Conservation (phyloP, 2,888 invertebrate species). For the Chloroclysta siterata region DNA sequence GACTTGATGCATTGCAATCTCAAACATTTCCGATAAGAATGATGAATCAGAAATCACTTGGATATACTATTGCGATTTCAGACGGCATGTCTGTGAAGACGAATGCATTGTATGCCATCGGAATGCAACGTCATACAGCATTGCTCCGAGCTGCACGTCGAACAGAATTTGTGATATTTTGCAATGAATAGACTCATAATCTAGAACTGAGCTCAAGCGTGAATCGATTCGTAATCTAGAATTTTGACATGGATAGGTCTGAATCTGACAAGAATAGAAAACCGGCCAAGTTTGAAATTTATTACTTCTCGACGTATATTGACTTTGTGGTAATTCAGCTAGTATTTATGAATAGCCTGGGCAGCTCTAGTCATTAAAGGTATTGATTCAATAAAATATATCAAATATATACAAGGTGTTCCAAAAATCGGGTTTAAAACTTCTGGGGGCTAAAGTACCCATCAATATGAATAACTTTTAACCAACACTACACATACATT, state of each 20-base stretch:
- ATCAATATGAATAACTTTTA: too few species aligned
- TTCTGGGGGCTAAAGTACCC: too few species aligned
- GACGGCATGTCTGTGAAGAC: conserved; percentile 18
- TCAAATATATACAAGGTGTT: too few species aligned
- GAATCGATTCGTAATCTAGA: neutral
- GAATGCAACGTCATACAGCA: conserved; percentile 25
- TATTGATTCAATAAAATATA: too few species aligned
- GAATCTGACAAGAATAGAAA: too few species aligned
- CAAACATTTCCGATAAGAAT: neutral
- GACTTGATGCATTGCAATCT: neutral
- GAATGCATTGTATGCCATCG: conserved; percentile 23
- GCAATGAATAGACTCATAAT: neutral
- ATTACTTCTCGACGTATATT: too few species aligned
- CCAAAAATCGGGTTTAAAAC: too few species aligned
- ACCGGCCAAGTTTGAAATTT: too few species aligned
- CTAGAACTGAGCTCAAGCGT: neutral
- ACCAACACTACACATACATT: too few species aligned
- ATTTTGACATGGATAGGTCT: neutral
- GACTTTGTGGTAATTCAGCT: too few species aligned
- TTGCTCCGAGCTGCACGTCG: conserved; percentile 12
- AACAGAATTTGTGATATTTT: conserved; percentile 16
- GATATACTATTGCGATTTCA: conserved; percentile 18
- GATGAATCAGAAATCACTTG: conserved; percentile 6
- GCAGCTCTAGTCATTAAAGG: too few species aligned
- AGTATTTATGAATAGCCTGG: too few species aligned